Percentiles rank a stretch among this genome's conserved stretches.
Evolutionary conservation across 2,888 invertebrate genomes (phyloP).

Genomic region (Hypomecis atomaria): DNA sequence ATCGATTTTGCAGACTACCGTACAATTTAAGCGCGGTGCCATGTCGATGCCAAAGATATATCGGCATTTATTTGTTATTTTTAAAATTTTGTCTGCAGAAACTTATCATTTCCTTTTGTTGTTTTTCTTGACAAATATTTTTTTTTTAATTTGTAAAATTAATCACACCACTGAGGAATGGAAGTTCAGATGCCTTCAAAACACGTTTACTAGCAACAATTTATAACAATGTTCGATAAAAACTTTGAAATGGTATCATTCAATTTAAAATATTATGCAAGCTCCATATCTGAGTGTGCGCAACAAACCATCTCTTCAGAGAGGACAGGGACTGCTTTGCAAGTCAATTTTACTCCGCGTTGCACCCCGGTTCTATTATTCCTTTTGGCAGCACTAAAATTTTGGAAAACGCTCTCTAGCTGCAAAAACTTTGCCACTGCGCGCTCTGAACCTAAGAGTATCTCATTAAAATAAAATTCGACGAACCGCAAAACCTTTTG

Average conservation of each 20-base stretch:
- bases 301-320: slow-evolving; percentile 37
- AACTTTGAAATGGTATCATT: not conserved
- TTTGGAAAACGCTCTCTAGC: slow-evolving; percentile 16
- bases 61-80: too few relatives aligned
- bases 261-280: slow-evolving; percentile 1
- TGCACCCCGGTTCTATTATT: slow-evolving; percentile 47
- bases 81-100: too few relatives aligned
- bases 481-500: slow-evolving; percentile 17
- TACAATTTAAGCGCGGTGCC: too few relatives aligned
- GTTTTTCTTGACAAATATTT: too few relatives aligned
- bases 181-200: too few relatives aligned
- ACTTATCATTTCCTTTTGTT: too few relatives aligned
- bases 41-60: too few relatives aligned
- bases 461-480: slow-evolving; percentile 28
- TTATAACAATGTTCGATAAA: not conserved
- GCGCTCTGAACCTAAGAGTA: slow-evolving; percentile 5
- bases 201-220: too few relatives aligned
- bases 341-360: slow-evolving; percentile 60
- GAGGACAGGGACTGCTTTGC: slow-evolving; percentile 55
- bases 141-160: too few relatives aligned
- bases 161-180: too few relatives aligned
- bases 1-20: too few relatives aligned
- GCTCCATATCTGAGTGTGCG: slow-evolving; percentile 8
- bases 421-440: slow-evolving; percentile 11
- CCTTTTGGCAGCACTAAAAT: slow-evolving; percentile 41